Base-by-base conservation (phyloP, 2,888 invertebrate genomes). In the Drosophila lacicola region DNA sequence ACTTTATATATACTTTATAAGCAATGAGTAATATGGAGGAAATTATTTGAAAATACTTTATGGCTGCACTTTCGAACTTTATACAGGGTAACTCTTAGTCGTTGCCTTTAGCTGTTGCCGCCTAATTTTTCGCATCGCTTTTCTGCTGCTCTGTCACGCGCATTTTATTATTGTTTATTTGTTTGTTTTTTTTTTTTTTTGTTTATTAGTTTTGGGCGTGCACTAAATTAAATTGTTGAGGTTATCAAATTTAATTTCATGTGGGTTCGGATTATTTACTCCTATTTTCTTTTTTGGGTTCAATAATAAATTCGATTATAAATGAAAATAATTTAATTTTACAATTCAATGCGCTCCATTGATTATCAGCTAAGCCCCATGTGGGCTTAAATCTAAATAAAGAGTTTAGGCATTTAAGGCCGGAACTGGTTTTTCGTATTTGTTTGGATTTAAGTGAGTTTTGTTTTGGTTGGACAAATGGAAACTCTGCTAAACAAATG, bases 171-270 rank as follows among this genome's bases (percentile, higher is more conserved):
- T 74, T 62, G 41, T 70, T 65, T 74, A 51, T 76, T 68, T 68
- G 53, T 11, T 45, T 39, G 39, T 36, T 62, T 63, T 58, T 29
- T 58, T 57, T 57, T 77, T 73, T 39, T 41, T 39, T 62, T 63
- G 62, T 29, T 58, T 57, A 60, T 77, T 73, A 66, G 66, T 45
- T 56, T 49, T 49, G 57, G 47, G 58, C 53, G 47, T 58, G 61
- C 53, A 69, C 60, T 64, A 70, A 82, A 88, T 79, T 63, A 69
- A 85, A 85, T 76, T 63, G 56, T 65, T 64, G 58, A 45, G 57
- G 80, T 49, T 51, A 39, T 46, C 14, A 41, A 61, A 56, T 56
- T 61, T 29, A 42, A 44, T 74, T 66, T 58, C n/a, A 39, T 39
- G 17, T 55, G 61, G 29, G 29, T 41, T 49, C 8, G 8, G 2